Conservation (phyloP, 2,113 vertebrate genomes). For the Prochilodus magdalenae region DNA sequence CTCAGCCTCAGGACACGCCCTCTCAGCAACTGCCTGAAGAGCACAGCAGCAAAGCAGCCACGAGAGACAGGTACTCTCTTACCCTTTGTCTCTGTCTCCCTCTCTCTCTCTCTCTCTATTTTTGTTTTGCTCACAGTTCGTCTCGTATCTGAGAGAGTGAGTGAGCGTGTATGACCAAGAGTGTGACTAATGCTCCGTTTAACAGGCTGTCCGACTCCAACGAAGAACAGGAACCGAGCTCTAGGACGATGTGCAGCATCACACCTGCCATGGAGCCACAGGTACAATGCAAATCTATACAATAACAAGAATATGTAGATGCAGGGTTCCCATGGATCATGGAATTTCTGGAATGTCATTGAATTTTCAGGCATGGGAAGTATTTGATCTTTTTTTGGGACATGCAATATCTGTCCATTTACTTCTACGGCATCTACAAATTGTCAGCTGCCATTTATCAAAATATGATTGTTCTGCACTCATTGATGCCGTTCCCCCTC, state of each 20-base stretch:
- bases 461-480: too few relatives aligned
- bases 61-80: slow-evolving; percentile 19
- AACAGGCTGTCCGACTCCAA: slow-evolving; percentile 9
- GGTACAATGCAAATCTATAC: too few relatives aligned
- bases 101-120: neutral
- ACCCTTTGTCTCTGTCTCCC: neutral
- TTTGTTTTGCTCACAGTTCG: neutral
- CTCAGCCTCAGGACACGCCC: neutral
- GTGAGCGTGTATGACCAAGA: too few relatives aligned
- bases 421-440: too few relatives aligned
- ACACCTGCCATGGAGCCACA: slow-evolving; percentile 3
- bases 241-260: slow-evolving; percentile 2
- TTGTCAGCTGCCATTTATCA: too few relatives aligned
- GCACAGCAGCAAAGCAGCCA: neutral
- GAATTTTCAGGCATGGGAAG: too few relatives aligned
- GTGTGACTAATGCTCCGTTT: neutral
- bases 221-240: slow-evolving; percentile 18
- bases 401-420: too few relatives aligned
- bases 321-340: too few relatives aligned
- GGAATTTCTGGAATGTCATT: too few relatives aligned
- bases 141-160: neutral
- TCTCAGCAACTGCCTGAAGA: neutral
- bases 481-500: too few relatives aligned
- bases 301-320: too few relatives aligned
- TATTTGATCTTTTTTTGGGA: too few relatives aligned